Base-by-base conservation (phyloP, 1,140 invertebrate species). In the Sogatella furcifera region DNA sequence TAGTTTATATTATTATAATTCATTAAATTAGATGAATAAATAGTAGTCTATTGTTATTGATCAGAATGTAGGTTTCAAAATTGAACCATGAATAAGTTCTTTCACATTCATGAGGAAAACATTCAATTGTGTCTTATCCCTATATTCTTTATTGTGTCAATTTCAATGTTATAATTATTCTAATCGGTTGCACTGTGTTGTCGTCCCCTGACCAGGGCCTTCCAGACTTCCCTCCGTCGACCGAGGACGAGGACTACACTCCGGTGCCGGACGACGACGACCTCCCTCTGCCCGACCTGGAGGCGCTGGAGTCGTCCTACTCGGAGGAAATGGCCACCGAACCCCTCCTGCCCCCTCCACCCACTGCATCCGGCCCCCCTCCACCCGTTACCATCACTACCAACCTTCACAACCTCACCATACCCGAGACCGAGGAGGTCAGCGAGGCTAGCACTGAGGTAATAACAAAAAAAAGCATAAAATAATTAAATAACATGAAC, bases 271-370 rank as follows among this genome's bases (percentile, higher is more conserved):
- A 52, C 15, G 59, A 61, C 41, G 62, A 63, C 15, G 62, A 64
- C 19, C 55, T 64, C 1, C 62, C 62, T 1, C 59, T 59, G 8
- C 62, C 62, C 2, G 62, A 64, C 53, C 58, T 61, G 21, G 62
- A 64, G 53, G 52, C 55, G 2, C 42, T 65, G 42, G 64, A 65
- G 49, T 65, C 64, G 8, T 65, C 64, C 4, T 61, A 59, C 41
- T 63, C 61, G 19, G 64, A 65, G 38, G 61, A 65, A 19, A 22
- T 63, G 14, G 53, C 61, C 24, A 65, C 64, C 14, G 64, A 65
- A 55, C 59, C 59, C 43, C 43, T 60, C 17, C 41, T 22, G 14
- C 52, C 52, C 17, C 58, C 58, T 15, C 58, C 58, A 14, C 31
- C 52, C 19, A 31, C 44, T 3, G 58, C 52, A 17, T 53, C 58